Conservation (phyloP, 2,888 invertebrate species). For the Perdita meconis region DNA sequence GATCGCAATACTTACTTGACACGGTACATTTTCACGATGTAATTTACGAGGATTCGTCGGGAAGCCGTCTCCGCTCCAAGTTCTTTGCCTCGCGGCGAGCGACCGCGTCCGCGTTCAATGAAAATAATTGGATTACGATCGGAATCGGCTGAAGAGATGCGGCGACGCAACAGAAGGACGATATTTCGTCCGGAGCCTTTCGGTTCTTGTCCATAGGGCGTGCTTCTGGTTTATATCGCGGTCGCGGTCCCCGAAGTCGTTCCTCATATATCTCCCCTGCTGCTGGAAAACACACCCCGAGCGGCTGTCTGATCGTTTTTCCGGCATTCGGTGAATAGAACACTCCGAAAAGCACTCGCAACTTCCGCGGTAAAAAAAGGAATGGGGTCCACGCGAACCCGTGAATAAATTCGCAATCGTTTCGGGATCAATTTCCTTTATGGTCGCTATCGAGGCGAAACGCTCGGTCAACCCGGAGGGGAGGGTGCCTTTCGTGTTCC, state of each 20-base stretch:
- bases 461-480: background rate
- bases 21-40: slow-evolving; percentile 12
- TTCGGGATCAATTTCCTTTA: slow-evolving; percentile 1
- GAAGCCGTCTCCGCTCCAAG: background rate
- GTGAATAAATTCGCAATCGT: background rate
- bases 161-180: background rate
- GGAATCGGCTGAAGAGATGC: slow-evolving; percentile 18
- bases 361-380: background rate
- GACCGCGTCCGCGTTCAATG: background rate
- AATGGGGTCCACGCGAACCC: background rate
- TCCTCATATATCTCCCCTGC: slow-evolving; percentile 50
- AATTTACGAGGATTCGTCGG: slow-evolving; percentile 22
- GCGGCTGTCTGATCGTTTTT: slow-evolving; percentile 46
- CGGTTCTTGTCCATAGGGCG: slow-evolving; percentile 25
- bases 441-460: background rate
- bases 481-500: too few relatives aligned
- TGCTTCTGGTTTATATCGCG: slow-evolving; percentile 44
- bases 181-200: slow-evolving; percentile 44
- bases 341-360: slow-evolving; percentile 21
- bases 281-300: slow-evolving; percentile 45
- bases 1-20: slow-evolving; percentile 40
- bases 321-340: slow-evolving; percentile 41
- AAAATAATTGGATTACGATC: slow-evolving; percentile 37
- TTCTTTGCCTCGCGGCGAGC: background rate
- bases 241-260: slow-evolving; percentile 44